Base-by-base conservation (phyloP, 1,140 invertebrate genomes). In the Zaprionus camerounensis region DNA sequence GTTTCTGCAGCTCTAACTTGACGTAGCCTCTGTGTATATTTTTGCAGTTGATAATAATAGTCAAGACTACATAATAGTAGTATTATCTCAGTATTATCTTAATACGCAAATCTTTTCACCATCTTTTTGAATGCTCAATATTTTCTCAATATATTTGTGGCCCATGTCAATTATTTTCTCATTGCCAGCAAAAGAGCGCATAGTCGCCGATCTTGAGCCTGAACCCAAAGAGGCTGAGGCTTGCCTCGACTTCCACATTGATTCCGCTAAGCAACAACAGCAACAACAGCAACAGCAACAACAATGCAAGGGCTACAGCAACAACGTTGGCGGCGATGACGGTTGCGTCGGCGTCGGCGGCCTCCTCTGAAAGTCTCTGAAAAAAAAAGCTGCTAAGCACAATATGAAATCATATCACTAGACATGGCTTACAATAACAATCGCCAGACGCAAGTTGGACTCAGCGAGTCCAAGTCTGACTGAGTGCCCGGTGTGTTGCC, bases 401-500 rank as follows among this genome's bases (percentile, higher is more conserved):
- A 87, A 87, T 88, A 82, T 81, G 81, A 88, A 87, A 88, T 87
- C 84, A 87, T 87, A 87, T 87, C 84, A 87, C 84, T 87, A 87
- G 84, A 87, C 84, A 88, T 88, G 84, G 84, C 84, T 87, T 87
- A 87, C 84, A 87, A 87, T 87, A 87, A 87, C 85, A 87, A 66
- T 61, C 67, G 63, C 71, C 49, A 67, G 56, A 59, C 41, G 24
- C 55, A 38, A 68, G 13, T 46, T 58, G 41, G 44, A 72, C 36
- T 49, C 28, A 49, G 53, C 46, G n/a, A 65, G 71, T 68, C 81
- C 84, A 88, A 88, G 81, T 81, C 69, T 88, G 85, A 90, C 84
- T 84, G 84, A 88, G 84, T 88, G 84, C 80, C 76, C 6, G 41
- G 6, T 17, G 6, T 46, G 24, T 58, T 11, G 31, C 31, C 31